phyloP scores from a whole-genome alignment of 1,140 invertebrate species.

The Pachypeltis micranthus region DNA sequence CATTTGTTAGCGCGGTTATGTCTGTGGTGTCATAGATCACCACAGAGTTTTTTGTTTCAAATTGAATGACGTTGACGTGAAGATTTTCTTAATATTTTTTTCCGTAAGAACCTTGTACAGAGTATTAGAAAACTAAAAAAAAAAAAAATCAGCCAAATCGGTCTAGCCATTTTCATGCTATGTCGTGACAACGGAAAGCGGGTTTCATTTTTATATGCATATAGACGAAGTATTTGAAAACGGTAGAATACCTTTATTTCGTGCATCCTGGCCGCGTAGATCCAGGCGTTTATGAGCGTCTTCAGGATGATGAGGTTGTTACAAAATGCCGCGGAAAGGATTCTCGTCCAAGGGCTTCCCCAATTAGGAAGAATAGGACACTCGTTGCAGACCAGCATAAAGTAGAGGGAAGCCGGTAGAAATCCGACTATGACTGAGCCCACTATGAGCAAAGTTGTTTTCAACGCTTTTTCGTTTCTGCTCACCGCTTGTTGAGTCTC shows the following conservation, averaged over 20 bases:
- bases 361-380: conserved; percentile 31
- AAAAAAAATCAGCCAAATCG: no score
- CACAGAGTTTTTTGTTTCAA: no score
- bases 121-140: no score
- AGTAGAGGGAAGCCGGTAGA: conserved; percentile 46
- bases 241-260: conserved; percentile 52
- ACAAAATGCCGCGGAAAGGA: conserved; percentile 24
- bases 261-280: conserved; percentile 53
- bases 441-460: conserved; percentile 54
- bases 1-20: no score
- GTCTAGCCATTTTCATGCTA: no score
- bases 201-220: no score
- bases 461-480: conserved; percentile 48
- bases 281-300: conserved; percentile 52
- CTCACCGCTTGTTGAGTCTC: conserved; percentile 30
- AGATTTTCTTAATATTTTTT: no score
- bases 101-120: no score
- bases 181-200: no score
- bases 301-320: conserved; percentile 46
- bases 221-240: no score
- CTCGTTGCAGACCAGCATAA: conserved; percentile 38
- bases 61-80: no score
- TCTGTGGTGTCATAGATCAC: no score
- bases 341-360: conserved; percentile 23
- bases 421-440: conserved; percentile 53